These are phyloP conservation scores for Xiphias gladius DNA, from an alignment of 2,113 vertebrate species.

Conservation along the genomic window DNA sequence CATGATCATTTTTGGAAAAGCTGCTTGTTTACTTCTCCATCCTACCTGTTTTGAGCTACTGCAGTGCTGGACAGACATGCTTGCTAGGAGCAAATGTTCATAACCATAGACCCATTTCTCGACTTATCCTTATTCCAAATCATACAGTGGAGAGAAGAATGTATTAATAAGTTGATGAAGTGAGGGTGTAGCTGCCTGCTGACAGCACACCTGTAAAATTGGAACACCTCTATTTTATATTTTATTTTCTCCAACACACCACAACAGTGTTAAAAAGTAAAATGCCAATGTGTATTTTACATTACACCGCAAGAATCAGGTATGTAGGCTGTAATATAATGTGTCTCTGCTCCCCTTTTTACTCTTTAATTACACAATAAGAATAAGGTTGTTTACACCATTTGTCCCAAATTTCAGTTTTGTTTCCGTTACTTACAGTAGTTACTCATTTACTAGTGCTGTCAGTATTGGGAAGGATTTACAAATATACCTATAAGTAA, in stretches of 20 bases:
- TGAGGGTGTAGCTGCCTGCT: neutral
- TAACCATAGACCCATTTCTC: neutral
- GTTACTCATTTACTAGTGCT: no score
- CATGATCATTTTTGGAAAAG: neutral
- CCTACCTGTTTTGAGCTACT: no score
- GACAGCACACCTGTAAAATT: neutral
- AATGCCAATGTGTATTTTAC: neutral
- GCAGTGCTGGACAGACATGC: neutral
- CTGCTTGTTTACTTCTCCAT: neutral
- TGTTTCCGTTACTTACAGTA: no score
- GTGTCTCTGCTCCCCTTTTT: neutral
- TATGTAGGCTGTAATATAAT: neutral
- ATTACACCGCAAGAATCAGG: neutral
- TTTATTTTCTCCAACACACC: no score
- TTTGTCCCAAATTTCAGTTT: no score
- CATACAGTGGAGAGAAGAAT: neutral
- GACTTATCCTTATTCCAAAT: neutral
- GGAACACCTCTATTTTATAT: neutral
- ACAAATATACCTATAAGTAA: no score
- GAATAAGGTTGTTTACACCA: no score
- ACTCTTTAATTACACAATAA: no score
- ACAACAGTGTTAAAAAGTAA: neutral
- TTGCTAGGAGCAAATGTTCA: neutral
- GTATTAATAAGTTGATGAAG: neutral
- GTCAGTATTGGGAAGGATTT: no score